Evolutionary conservation across 1,140 invertebrate genomes (phyloP).

Genomic region (Tetraneura akinire): DNA sequence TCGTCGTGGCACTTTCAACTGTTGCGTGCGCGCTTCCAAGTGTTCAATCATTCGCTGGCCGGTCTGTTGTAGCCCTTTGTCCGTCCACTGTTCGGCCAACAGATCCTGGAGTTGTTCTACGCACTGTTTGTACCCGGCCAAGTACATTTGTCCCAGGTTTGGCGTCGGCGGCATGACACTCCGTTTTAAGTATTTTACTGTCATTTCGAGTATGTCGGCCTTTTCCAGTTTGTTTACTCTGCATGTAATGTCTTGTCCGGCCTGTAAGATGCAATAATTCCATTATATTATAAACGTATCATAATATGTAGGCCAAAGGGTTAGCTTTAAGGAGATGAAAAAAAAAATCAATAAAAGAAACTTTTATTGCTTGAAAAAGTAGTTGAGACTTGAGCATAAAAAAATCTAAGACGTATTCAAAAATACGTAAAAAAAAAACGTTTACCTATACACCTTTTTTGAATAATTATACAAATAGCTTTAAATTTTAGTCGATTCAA

Average conservation of each 20-base stretch:
- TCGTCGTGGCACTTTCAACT: background rate
- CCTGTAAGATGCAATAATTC: conserved; percentile 34
- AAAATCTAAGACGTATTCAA: no score
- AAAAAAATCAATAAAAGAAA: no score
- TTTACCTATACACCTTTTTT: no score
- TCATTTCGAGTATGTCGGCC: conserved; percentile 95
- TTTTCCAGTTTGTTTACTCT: conserved; percentile 82
- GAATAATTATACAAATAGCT: no score
- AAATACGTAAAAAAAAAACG: no score
- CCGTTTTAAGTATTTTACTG: conserved; percentile 86
- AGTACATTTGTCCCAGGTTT: conserved; percentile 70
- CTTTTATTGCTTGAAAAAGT: no score
- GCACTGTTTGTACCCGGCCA: conserved; percentile 63
- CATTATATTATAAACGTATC: no score
- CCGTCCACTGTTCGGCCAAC: conserved; percentile 36
- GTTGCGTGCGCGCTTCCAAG: conserved; percentile 41
- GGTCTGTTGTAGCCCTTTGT: background rate
- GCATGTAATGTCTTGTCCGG: conserved; percentile 34
- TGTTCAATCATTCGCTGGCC: conserved; percentile 53
- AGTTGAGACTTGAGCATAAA: no score
- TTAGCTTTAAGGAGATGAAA: no score
- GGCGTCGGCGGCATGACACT: conserved; percentile 69
- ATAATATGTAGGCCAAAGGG: no score
- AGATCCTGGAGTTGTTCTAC: conserved; percentile 31
- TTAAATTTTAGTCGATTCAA: no score